These are phyloP conservation scores for Acanthurus tractus DNA, from an alignment of 2,797 vertebrate genomes.

Conservation along the genomic window DNA sequence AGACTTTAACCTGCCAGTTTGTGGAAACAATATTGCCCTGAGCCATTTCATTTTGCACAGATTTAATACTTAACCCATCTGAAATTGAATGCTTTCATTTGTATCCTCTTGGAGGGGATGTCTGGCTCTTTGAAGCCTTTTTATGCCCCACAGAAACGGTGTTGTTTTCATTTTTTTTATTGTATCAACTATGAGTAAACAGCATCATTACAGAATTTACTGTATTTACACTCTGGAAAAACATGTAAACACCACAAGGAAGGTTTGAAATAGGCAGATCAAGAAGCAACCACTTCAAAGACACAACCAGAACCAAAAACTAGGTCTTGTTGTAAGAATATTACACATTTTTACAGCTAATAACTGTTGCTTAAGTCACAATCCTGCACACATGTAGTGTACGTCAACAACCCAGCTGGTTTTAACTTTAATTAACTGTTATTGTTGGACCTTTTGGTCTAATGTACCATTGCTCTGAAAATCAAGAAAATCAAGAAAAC, in stretches of 20 bases:
- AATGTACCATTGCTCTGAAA: neutral
- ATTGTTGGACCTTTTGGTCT: neutral
- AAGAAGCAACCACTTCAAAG: neutral
- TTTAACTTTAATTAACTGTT: neutral
- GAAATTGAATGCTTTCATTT: conserved; percentile 23
- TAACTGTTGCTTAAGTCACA: neutral
- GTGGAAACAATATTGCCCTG: neutral
- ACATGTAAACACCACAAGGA: neutral
- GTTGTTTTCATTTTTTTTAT: neutral
- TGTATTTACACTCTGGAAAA: conserved; percentile 1
- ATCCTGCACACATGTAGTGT: neutral
- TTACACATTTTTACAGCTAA: neutral
- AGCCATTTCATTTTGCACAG: conserved; percentile 14
- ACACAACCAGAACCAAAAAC: neutral
- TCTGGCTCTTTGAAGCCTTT: conserved; percentile 8
- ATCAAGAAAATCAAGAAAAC: neutral
- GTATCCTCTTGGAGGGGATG: neutral
- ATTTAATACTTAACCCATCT: conserved; percentile 15
- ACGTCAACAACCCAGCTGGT: conserved; percentile 1
- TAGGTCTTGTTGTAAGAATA: neutral
- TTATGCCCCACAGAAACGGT: neutral
- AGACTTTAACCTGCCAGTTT: conserved; percentile 11
- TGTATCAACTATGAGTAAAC: neutral
- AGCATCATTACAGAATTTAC: neutral
- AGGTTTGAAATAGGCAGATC: too few relatives aligned